A percentile compares a stretch with the other conserved stretches of the same genome.
Conservation (phyloP, 2,888 invertebrate genomes). For the Aporophyla lueneburgensis region DNA sequence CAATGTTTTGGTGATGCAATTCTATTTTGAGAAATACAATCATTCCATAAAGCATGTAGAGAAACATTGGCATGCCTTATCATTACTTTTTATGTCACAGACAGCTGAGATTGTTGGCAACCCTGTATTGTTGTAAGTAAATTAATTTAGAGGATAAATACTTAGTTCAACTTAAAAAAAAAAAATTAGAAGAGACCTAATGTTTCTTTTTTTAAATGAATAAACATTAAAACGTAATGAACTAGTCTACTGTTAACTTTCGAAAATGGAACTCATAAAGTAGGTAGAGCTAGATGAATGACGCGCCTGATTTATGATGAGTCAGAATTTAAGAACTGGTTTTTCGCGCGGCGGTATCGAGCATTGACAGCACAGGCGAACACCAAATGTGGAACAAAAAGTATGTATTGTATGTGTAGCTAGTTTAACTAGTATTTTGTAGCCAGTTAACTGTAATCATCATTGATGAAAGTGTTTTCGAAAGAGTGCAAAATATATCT, state of each 20-base stretch:
- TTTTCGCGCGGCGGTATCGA: slow-evolving; percentile 74
- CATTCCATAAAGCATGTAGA: not conserved
- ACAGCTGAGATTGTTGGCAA: not conserved
- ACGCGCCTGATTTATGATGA: slow-evolving; percentile 78
- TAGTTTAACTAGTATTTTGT: slow-evolving; percentile 48
- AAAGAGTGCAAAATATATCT: not conserved
- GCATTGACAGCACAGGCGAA: slow-evolving; percentile 70
- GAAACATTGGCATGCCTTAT: slow-evolving; percentile 11
- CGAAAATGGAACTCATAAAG: slow-evolving; percentile 39
- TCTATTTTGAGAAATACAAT: slow-evolving; percentile 28
- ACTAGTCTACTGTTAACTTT: slow-evolving; percentile 39
- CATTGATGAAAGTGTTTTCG: slow-evolving; percentile 44
- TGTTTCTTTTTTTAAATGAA: not conserved
- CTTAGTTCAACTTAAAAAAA: not conserved
- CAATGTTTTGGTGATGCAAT: slow-evolving; percentile 44
- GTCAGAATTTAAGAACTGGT: slow-evolving; percentile 82
- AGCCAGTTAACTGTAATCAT: slow-evolving; percentile 49
- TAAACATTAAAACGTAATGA: slow-evolving; percentile 5
- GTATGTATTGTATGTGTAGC: slow-evolving; percentile 39
- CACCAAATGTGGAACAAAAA: slow-evolving; percentile 76
- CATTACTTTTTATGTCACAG: not conserved
- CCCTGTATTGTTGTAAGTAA: not conserved
- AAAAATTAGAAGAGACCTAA: not conserved
- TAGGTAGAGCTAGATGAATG: slow-evolving; percentile 67
- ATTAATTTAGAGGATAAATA: not conserved